Evolutionary conservation across 2,113 vertebrate species (phyloP), one percentile per base, ranked within the genome.

Genomic region (Prietella phreatophila): DNA sequence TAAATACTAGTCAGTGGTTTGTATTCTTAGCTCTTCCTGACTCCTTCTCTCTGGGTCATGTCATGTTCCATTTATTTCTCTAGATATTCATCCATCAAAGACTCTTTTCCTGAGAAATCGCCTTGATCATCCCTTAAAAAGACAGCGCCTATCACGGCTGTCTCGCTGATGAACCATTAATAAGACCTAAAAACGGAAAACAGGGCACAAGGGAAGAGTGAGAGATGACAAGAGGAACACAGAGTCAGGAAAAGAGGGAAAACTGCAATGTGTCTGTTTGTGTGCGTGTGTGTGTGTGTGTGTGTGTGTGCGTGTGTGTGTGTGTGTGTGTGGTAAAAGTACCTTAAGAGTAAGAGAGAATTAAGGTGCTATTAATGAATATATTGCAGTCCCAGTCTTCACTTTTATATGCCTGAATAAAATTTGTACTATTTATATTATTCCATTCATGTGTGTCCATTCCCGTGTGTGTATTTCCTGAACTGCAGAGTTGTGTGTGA

Each of bases 21-120:
- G 82, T 88, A 84, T 88, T 84, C 69, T 88, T 88, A 65, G 86
- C 71, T 33, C 42, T 65, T 84, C 82, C 82, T 78, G 80, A 47
- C 27, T 39, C 9, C 69, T 60, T 58, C 69, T 42, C 84, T 85
- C 36, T 56, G 85, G 85, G 75, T 80, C 86, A 83, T 73, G 67
- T 53, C 81, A 78, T 60, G 39, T 30, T 84, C 53, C 81, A 83
- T 87, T 83, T 84, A 47, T 85, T 75, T 25, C 65, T 61, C n/a
- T 55, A 85, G 75, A 88, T 71, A 63, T 84, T 90, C 63, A 86
- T 78, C 33, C 87, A 87, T 88, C 89, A 88, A 58, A 84, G 36
- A 20, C 39, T 19, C 25, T 47, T 88, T 88, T 88, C 84, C 87
- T 58, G 89, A 79, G 83, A 82, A 84, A 61, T 80, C 22, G n/a